Base-by-base conservation (phyloP, 2,797 vertebrate genomes). In the Sebastes cheni region DNA sequence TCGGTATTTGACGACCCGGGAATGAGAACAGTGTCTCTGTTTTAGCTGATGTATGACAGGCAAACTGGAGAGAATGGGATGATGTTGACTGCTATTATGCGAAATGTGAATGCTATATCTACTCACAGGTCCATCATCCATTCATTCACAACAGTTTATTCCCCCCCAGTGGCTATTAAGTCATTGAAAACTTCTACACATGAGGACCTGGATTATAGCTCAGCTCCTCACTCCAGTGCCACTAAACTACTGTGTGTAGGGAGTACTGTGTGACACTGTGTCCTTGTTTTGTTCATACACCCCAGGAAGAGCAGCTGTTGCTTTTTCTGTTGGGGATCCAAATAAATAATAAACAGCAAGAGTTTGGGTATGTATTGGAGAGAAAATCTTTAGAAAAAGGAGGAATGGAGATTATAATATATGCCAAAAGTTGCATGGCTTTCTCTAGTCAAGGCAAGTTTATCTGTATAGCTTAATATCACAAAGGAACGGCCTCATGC, bases 211-310 rank as follows among this genome's bases (percentile, higher is more conserved):
- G 52, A 34, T 76, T 46, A 30, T 4, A 16, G 30, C 39, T 78
- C n/a, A 50, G 25, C 59, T 64, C 34, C 56, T 54, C 27, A 46
- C 61, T 55, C 59, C 46, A 67, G 55, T 30, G 75, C 62, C 29
- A 46, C 34, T 77, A 23, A 67, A 67, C 66, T 62, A 27, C 29
- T 6, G 14, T 25, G 52, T 36, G 50, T 20, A 27, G 30, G 32
- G 58, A 60, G 23, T 13, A 4, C 58, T 46, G 20, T 32, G 74
- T 70, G 16, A 85, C 81, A 67, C 75, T 2, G 32, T 70, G 65
- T 85, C 79, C 79, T 88, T 75, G 76, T 61, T 82, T 83, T 77
- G 65, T 75, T 84, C 72, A 5, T 55, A 72, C 42, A 72, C 42
- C 36, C 5, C 58, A 32, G 59, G 34, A 79, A 54, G 59, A 86